Evolutionary conservation across 1,140 invertebrate genomes (phyloP), one percentile per base, ranked within the genome.

Genomic region (Drosophila navojoa): DNA sequence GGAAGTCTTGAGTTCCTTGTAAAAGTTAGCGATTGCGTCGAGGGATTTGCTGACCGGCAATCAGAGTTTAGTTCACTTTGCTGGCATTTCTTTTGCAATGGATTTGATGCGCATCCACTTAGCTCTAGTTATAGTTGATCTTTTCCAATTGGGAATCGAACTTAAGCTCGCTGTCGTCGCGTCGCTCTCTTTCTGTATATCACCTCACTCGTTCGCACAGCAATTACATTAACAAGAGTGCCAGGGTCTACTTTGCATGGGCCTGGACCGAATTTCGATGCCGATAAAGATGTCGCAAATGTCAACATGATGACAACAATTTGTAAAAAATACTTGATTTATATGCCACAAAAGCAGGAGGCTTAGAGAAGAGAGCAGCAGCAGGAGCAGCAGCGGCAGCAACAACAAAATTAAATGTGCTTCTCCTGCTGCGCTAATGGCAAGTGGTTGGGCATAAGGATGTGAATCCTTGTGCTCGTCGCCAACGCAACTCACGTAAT

Each of bases 291-390:
- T 77, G 85, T 87, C 82, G 82, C 82, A 87, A 87, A 87, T 87
- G 82, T 89, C 84, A 84, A 89, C 84, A 82, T 89, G 84, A 89
- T 89, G 84, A 89, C 84, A 89, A 89, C 84, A 89, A 89, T 89
- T 89, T 89, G 84, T 89, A 89, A 89, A 89, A 86, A 89, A 89
- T 89, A 69, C 84, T 89, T 89, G 84, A 89, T 89, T 89, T 89
- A 89, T 89, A 80, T 87, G 59, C 66, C 66, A 47, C 58, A 73
- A 57, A 49, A 49, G 15, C 42, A 22, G 2, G 6, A 16, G 45
- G 38, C 11, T 38, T 38, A 29, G 45, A 44, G 42, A 44, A 16
- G 19, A 42, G 27, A 25, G 19, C 22, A 27, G 49, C 27, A 25
- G 44, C 11, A 11, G 44, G 3, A 7, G 29, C 35, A 55, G 25